Conservation (phyloP, 2,888 invertebrate genomes). For the Druceiella hillmani region DNA sequence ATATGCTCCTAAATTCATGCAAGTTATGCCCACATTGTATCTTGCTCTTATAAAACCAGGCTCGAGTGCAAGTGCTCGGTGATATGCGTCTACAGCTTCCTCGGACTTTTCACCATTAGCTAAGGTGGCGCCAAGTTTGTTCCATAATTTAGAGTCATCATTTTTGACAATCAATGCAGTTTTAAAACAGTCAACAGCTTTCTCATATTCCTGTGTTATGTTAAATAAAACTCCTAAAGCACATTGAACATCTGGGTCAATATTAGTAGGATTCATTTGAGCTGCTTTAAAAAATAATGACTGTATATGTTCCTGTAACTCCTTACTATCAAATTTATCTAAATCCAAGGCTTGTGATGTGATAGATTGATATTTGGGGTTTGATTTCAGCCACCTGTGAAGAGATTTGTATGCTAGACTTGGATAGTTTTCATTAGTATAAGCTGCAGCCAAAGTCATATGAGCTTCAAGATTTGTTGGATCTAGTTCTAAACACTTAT, state of each 20-base stretch:
- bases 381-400: conserved; percentile 69
- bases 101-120: conserved; percentile 94
- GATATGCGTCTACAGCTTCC: conserved; percentile 95
- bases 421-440: conserved; percentile 93
- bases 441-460: conserved; percentile 88
- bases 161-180: conserved; percentile 80
- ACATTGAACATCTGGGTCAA: conserved; percentile 90
- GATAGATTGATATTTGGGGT: conserved; percentile 77
- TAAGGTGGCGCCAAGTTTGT: conserved; percentile 92
- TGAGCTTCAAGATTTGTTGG: conserved; percentile 77
- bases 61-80: conserved; percentile 80
- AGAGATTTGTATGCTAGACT: conserved; percentile 83
- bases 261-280: conserved; percentile 63
- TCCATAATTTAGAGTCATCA: conserved; percentile 89
- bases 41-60: conserved; percentile 96
- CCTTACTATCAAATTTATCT: conserved; percentile 39
- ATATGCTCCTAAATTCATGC: conserved; percentile 92
- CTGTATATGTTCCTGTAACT: conserved; percentile 59
- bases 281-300: conserved; percentile 75
- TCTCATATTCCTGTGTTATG: conserved; percentile 88
- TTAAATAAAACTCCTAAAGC: conserved; percentile 95
- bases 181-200: conserved; percentile 94
- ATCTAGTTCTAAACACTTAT: conserved; percentile 74
- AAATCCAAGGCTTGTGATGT: conserved; percentile 50
- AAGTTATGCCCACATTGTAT: conserved; percentile 97